These are phyloP conservation scores for Oligia fasciuncula DNA, from an alignment of 2,888 invertebrate species.

Conservation along the genomic window DNA sequence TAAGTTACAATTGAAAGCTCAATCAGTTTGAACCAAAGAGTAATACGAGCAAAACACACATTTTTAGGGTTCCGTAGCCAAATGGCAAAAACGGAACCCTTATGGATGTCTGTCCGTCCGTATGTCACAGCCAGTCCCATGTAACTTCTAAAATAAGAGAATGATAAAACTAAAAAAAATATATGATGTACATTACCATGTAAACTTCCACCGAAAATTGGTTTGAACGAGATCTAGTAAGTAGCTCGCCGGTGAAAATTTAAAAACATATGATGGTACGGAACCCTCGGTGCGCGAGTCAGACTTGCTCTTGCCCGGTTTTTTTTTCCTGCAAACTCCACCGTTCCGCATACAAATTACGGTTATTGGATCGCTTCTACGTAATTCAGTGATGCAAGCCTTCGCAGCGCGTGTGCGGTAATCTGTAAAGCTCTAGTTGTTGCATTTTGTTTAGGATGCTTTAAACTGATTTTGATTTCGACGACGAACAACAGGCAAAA, in stretches of 20 bases:
- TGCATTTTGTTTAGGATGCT: background rate
- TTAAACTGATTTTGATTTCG: background rate
- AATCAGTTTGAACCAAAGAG: background rate
- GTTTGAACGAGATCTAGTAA: no score
- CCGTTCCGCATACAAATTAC: background rate
- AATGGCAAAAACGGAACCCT: no score
- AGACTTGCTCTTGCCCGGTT: no score
- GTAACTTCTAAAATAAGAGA: no score
- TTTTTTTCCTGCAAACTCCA: background rate
- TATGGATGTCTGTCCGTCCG: no score
- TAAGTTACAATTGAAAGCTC: constrained; percentile 10
- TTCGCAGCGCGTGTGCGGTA: background rate
- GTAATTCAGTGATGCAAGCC: background rate
- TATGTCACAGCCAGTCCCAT: no score
- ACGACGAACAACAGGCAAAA: background rate
- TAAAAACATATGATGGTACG: no score
- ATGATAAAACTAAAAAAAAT: no score
- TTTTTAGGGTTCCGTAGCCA: background rate
- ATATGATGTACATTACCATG: no score
- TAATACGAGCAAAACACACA: background rate
- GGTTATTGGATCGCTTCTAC: background rate
- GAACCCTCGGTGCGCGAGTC: no score
- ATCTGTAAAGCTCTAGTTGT: background rate
- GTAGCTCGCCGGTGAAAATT: no score
- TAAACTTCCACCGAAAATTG: no score